Percentiles rank a stretch among this genome's conserved stretches.
Conservation (phyloP, 1,140 invertebrate species). For the Drosophila asahinai region DNA sequence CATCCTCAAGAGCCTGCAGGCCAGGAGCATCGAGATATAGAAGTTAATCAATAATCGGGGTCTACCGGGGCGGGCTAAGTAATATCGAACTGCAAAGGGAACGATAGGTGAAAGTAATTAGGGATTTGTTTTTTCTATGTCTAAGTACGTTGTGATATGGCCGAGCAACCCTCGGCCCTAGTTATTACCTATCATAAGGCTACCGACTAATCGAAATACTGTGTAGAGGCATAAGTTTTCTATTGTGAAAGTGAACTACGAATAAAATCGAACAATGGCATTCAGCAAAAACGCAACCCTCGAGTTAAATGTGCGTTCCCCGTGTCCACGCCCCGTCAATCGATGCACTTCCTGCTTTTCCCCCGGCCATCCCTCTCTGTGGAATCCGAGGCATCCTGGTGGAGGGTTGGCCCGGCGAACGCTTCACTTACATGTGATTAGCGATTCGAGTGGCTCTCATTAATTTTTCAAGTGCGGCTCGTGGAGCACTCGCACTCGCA, state of each 20-base stretch:
- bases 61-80: constrained; percentile 17
- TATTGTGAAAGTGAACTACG: constrained; percentile 48
- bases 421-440: constrained; percentile 79
- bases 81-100: constrained; percentile 76
- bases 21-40: constrained; percentile 69
- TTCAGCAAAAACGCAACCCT: constrained; percentile 62
- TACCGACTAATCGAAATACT: constrained; percentile 47
- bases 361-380: background rate
- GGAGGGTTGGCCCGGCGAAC: constrained; percentile 39
- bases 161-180: constrained; percentile 30
- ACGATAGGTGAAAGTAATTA: constrained; percentile 75
- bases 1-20: constrained; percentile 74
- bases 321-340: constrained; percentile 34
- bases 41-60: background rate
- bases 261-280: constrained; percentile 62
- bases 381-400: constrained; percentile 17
- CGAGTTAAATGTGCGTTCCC: constrained; percentile 20
- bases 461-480: constrained; percentile 79
- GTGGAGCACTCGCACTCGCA: constrained; percentile 53
- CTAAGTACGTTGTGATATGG: constrained; percentile 65
- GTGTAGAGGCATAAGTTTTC: constrained; percentile 60
- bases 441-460: constrained; percentile 77
- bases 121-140: constrained; percentile 43
- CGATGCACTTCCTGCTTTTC: constrained; percentile 26
- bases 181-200: constrained; percentile 32